Percentiles rank a stretch among this genome's conserved stretches.
Evolutionary conservation across 1,140 invertebrate genomes (phyloP).

Genomic region (Melipona quadrifasciata): DNA sequence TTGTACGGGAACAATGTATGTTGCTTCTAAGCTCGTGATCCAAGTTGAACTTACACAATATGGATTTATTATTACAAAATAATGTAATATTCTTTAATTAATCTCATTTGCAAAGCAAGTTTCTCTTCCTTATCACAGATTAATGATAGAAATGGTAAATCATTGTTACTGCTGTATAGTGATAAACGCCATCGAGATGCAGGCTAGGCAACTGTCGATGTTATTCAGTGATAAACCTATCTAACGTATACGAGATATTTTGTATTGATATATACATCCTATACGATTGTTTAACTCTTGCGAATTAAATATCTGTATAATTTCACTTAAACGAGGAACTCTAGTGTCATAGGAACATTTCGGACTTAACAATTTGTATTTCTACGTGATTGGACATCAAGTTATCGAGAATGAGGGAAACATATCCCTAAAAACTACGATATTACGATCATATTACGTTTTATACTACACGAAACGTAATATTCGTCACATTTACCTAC

Average conservation of each 20-base stretch:
- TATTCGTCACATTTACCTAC: not conserved
- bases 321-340: not conserved
- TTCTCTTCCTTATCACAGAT: constrained; percentile 30
- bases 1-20: not conserved
- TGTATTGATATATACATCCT: not conserved
- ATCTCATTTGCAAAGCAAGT: not conserved
- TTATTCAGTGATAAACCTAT: not conserved
- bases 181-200: constrained; percentile 18
- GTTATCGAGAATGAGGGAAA: not conserved
- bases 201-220: not conserved
- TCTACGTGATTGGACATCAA: not conserved
- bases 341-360: not conserved
- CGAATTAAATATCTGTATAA: not conserved
- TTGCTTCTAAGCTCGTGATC: not conserved
- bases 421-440: not conserved
- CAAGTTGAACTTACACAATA: not conserved
- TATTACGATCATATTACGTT: not conserved
- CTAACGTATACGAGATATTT: not conserved
- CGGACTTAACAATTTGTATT: not conserved
- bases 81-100: not conserved
- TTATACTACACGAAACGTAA: not conserved
- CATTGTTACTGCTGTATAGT: constrained; percentile 4
- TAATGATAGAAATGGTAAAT: constrained; percentile 34
- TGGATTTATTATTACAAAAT: not conserved
- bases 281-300: not conserved